phyloP scores from a whole-genome alignment of 2,888 invertebrate genomes.

The Lithophane semibrunnea region DNA sequence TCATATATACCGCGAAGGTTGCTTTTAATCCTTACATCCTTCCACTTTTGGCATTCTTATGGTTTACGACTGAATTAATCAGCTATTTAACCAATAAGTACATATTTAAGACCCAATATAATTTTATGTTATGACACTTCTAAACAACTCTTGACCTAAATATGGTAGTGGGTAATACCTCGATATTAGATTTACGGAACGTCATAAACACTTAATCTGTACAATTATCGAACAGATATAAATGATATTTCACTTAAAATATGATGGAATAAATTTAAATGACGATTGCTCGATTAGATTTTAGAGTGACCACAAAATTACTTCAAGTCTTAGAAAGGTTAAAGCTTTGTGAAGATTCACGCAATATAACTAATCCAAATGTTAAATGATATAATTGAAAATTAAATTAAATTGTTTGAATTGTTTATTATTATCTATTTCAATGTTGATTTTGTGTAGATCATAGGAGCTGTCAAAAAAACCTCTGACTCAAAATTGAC shows the following conservation, averaged over 20 bases:
- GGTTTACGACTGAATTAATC: conserved; percentile 49
- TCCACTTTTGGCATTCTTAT: conserved; percentile 52
- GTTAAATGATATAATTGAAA: no score
- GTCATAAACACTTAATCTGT: conserved; percentile 59
- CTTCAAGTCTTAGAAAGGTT: conserved; percentile 9
- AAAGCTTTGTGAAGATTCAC: conserved; percentile 1
- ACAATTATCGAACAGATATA: conserved; percentile 54
- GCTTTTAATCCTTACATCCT: conserved; percentile 34
- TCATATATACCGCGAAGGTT: conserved; percentile 13
- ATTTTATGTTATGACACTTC: conserved; percentile 60
- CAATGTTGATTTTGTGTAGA: not conserved
- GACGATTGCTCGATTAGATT: conserved; percentile 37
- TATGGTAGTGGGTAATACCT: conserved; percentile 47
- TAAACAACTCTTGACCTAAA: conserved; percentile 60
- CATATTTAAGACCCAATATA: conserved; percentile 58
- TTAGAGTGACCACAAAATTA: conserved; percentile 18
- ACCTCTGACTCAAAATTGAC: conserved; percentile 43
- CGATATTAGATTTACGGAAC: conserved; percentile 52
- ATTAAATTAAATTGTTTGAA: no score
- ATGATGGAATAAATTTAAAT: conserved; percentile 46
- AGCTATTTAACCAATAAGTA: conserved; percentile 53
- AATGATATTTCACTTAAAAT: conserved; percentile 56
- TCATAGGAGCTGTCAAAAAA: conserved; percentile 5
- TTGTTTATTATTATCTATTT: not conserved
- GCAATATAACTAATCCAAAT: not conserved